phyloP scores from a whole-genome alignment of 2,113 vertebrate species.

The Cranoglanis bouderius region DNA sequence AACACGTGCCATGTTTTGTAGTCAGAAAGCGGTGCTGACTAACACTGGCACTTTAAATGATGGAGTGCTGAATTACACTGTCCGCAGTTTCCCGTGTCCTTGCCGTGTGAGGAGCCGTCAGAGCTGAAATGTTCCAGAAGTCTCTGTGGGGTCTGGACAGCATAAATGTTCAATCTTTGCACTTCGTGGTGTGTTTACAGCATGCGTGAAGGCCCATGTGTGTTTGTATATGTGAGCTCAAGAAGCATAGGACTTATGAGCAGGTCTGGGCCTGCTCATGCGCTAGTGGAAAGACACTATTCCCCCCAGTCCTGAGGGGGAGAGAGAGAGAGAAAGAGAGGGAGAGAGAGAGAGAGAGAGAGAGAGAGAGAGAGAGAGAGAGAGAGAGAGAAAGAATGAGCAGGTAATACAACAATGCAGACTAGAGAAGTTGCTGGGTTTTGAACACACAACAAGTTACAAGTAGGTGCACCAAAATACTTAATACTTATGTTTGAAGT shows the following conservation, averaged over 20 bases:
- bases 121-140: slow-evolving; percentile 12
- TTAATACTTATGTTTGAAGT: neutral
- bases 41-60: slow-evolving; percentile 45
- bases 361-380: slow-evolving; percentile 27
- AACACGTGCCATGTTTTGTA: slow-evolving; percentile 48
- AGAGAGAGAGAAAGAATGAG: slow-evolving; percentile 1
- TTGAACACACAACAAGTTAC: neutral
- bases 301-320: slow-evolving; percentile 5
- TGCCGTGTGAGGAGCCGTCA: neutral
- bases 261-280: slow-evolving; percentile 15
- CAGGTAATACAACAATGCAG: neutral
- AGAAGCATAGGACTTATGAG: neutral
- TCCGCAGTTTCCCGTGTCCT: slow-evolving; percentile 31
- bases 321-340: slow-evolving; percentile 30
- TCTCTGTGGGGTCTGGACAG: slow-evolving; percentile 33
- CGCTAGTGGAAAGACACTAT: slow-evolving; percentile 3
- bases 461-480: neutral
- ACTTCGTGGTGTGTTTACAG: slow-evolving; percentile 62
- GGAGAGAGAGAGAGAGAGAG: neutral
- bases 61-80: neutral
- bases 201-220: slow-evolving; percentile 55
- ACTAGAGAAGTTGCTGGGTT: neutral
- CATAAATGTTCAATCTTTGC: slow-evolving; percentile 42
- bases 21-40: slow-evolving; percentile 48
- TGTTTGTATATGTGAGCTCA: slow-evolving; percentile 29